These are phyloP conservation scores for Ophion ventricosus DNA, from an alignment of 2,888 invertebrate genomes.

Conservation along the genomic window DNA sequence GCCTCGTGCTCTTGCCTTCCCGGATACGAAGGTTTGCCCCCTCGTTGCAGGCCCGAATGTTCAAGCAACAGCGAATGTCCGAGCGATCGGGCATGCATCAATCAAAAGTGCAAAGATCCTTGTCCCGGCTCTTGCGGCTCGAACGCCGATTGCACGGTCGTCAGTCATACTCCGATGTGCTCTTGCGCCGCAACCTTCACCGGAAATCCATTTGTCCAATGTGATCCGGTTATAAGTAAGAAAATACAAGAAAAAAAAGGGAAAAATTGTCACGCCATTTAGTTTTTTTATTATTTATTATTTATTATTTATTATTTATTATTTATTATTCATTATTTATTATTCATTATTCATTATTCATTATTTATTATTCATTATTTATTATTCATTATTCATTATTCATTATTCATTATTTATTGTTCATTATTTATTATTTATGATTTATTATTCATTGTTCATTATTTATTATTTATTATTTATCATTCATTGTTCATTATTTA, in stretches of 20 bases:
- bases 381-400: no score
- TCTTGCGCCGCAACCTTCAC: slow-evolving; percentile 79
- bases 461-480: no score
- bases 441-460: no score
- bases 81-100: slow-evolving; percentile 88
- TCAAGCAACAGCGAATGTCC: slow-evolving; percentile 89
- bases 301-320: no score
- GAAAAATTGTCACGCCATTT: not conserved
- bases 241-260: no score
- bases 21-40: slow-evolving; percentile 88
- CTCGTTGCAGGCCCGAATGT: slow-evolving; percentile 90
- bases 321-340: no score
- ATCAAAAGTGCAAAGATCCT: slow-evolving; percentile 90
- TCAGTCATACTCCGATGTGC: slow-evolving; percentile 88
- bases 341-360: no score
- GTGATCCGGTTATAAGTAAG: slow-evolving; percentile 76
- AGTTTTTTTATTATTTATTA: not conserved
- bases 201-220: slow-evolving; percentile 86
- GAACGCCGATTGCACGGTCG: slow-evolving; percentile 89
- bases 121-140: slow-evolving; percentile 89
- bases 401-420: no score
- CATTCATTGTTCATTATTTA: no score
- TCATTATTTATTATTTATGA: no score
- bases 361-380: no score
- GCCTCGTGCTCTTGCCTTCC: slow-evolving; percentile 89